Percentiles rank a stretch among this genome's conserved stretches.
Evolutionary conservation across 2,888 invertebrate species (phyloP).

Genomic region (Perizoma flavofasciatum): DNA sequence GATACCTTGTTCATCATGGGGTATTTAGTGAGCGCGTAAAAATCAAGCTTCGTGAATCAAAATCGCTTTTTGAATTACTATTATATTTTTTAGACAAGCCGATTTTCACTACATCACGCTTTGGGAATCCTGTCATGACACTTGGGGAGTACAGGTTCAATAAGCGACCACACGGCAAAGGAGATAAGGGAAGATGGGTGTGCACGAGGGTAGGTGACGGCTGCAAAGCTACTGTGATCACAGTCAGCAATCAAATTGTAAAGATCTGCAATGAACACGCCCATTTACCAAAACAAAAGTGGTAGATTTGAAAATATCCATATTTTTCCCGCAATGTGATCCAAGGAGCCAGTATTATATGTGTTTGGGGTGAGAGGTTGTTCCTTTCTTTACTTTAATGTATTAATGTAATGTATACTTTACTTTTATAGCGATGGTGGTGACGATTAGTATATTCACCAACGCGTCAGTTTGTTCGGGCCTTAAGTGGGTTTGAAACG

Average conservation of each 20-base stretch:
- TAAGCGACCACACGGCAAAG: background rate
- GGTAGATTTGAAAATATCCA: too few species aligned
- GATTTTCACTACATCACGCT: slow-evolving; percentile 37
- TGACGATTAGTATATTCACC: too few species aligned
- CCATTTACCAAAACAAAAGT: background rate
- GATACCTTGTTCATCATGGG: too few species aligned
- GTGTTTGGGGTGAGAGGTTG: too few species aligned
- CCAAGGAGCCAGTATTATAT: background rate
- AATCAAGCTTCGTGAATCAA: too few species aligned
- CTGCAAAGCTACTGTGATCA: slow-evolving; percentile 23
- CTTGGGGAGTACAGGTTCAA: slow-evolving; percentile 21
- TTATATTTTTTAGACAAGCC: slow-evolving; percentile 28
- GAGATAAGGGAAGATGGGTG: slow-evolving; percentile 22
- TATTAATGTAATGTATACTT: too few species aligned
- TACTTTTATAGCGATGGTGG: too few species aligned
- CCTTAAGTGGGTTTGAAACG: too few species aligned
- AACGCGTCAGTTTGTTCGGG: too few species aligned
- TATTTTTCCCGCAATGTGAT: too few species aligned
- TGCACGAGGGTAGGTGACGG: slow-evolving; percentile 19
- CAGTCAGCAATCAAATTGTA: slow-evolving; percentile 5
- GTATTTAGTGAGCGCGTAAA: too few species aligned
- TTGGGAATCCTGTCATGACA: slow-evolving; percentile 19
- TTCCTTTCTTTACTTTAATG: too few species aligned
- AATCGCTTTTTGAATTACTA: background rate
- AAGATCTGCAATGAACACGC: slow-evolving; percentile 16